These are phyloP conservation scores for Nothoprocta perdicaria DNA, from an alignment of 2,113 vertebrate genomes.

Conservation along the genomic window DNA sequence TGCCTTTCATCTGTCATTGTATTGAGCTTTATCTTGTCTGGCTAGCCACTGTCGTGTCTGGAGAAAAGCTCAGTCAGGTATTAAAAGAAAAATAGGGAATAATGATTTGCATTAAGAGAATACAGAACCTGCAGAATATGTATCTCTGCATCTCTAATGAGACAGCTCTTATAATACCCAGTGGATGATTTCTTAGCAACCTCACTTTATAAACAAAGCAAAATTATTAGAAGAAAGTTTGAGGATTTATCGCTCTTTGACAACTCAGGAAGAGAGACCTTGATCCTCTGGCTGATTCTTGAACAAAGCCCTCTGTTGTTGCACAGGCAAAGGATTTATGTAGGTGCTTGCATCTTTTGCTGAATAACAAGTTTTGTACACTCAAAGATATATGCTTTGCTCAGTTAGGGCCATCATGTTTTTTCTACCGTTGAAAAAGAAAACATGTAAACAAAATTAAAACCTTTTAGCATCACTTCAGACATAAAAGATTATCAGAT, in stretches of 20 bases:
- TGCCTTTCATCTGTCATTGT: constrained; percentile 6
- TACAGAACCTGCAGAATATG: not conserved
- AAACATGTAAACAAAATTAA: not conserved
- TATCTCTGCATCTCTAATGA: not conserved
- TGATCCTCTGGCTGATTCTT: constrained; percentile 16
- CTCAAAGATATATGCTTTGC: not conserved
- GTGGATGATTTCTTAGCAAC: not conserved
- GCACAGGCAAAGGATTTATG: constrained; percentile 23
- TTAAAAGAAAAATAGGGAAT: constrained; percentile 13
- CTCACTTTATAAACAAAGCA: not conserved
- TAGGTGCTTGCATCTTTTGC: not conserved
- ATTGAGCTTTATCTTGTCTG: constrained; percentile 37
- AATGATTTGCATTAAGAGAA: not conserved
- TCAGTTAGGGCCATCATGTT: not conserved
- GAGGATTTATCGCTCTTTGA: constrained; percentile 1
- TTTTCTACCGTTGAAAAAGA: not conserved
- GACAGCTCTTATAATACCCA: not conserved
- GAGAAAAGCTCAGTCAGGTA: constrained; percentile 38
- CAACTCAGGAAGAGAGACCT: not conserved
- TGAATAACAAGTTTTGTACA: not conserved
- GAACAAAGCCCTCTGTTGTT: not conserved
- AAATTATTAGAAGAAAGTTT: not conserved
- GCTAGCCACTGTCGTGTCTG: not conserved
- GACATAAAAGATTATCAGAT: not conserved
- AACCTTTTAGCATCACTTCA: not conserved